Evolutionary conservation across 2,888 invertebrate species (phyloP).

Genomic region (Ophion ellenae): DNA sequence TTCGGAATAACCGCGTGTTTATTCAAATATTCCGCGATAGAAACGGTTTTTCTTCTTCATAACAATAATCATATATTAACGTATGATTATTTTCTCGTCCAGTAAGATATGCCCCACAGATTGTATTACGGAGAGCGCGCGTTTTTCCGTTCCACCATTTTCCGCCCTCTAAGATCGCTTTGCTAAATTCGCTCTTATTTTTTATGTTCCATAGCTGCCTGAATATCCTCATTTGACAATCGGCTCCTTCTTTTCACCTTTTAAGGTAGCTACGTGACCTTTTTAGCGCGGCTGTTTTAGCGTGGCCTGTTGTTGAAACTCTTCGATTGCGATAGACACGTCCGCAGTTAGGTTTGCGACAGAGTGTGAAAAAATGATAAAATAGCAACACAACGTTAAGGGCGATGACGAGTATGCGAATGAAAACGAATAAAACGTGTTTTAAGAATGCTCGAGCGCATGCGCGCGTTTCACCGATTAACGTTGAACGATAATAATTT

Average conservation of each 20-base stretch:
- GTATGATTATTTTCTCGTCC: not conserved
- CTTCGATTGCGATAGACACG: constrained; percentile 23
- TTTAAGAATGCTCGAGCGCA: too few relatives aligned
- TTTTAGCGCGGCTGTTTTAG: not conserved
- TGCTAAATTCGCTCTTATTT: constrained; percentile 8
- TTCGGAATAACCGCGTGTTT: too few relatives aligned
- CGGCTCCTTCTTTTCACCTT: constrained; percentile 8
- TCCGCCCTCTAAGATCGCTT: not conserved
- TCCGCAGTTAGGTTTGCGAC: constrained; percentile 24
- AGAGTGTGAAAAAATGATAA: not conserved
- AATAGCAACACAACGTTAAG: not conserved
- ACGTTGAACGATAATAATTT: too few relatives aligned
- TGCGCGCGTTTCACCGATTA: too few relatives aligned
- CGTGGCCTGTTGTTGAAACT: constrained; percentile 16
- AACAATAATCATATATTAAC: too few relatives aligned
- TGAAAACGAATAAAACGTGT: too few relatives aligned
- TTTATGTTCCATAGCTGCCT: not conserved
- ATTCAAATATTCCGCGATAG: too few relatives aligned
- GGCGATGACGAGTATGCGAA: not conserved
- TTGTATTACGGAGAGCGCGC: not conserved
- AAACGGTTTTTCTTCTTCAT: too few relatives aligned
- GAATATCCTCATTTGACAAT: constrained; percentile 8
- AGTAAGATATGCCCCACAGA: not conserved
- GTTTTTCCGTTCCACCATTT: constrained; percentile 5
- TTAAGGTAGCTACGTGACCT: constrained; percentile 20